Evolutionary conservation across 2,888 invertebrate species (phyloP).

Genomic region (Leptopilina syphax): DNA sequence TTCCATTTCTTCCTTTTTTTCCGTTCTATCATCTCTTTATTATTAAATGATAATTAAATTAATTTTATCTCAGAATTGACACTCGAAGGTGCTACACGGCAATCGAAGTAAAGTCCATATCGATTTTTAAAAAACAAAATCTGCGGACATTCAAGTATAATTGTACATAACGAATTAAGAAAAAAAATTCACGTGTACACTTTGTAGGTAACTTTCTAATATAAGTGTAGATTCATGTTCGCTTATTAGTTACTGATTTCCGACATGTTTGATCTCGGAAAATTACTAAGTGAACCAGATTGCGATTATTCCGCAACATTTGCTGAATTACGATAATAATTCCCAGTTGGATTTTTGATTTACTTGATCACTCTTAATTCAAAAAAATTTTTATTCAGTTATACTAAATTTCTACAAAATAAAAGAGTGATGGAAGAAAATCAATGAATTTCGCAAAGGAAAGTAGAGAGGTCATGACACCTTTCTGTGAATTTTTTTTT

Average conservation of each 20-base stretch:
- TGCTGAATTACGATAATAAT: conserved; percentile 32
- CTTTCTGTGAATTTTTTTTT: conserved; percentile 54
- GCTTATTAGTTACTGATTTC: conserved; percentile 55
- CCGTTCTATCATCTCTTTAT: not conserved
- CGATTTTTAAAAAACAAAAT: not conserved
- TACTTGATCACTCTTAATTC: too few relatives aligned
- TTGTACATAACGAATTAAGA: conserved; percentile 35
- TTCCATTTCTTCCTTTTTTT: not conserved
- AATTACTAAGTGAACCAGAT: conserved; percentile 47
- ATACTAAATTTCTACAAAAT: too few relatives aligned
- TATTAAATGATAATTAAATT: too few relatives aligned
- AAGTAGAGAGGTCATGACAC: conserved; percentile 60
- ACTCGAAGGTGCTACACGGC: conserved; percentile 22
- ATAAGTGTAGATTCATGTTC: conserved; percentile 53
- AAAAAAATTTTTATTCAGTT: too few relatives aligned
- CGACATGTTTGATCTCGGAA: conserved; percentile 47
- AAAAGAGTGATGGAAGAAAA: too few relatives aligned
- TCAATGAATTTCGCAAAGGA: too few relatives aligned
- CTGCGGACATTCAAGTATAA: not conserved
- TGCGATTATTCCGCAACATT: conserved; percentile 43
- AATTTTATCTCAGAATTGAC: not conserved
- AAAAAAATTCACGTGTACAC: conserved; percentile 37
- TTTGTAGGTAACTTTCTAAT: conserved; percentile 47
- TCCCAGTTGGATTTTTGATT: too few relatives aligned
- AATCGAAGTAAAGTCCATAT: not conserved